Conservation (phyloP, 2,797 vertebrate genomes). For the Tarsius wallacei region DNA sequence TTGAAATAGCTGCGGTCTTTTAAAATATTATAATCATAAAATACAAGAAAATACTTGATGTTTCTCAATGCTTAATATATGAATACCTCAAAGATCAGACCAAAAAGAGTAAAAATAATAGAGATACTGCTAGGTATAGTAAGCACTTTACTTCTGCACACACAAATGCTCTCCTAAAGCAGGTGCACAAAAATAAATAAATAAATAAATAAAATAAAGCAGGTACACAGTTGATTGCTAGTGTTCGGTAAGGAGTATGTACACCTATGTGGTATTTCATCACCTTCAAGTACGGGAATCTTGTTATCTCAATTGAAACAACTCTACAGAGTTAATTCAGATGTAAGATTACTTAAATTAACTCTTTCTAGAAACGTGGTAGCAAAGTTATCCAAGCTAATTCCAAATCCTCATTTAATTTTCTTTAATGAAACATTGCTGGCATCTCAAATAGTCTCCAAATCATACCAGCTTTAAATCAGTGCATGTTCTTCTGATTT, state of each 20-base stretch:
- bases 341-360: slow-evolving; percentile 82
- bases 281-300: slow-evolving; percentile 84
- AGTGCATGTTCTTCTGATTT: slow-evolving; percentile 16
- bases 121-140: slow-evolving; percentile 80
- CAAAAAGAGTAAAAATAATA: slow-evolving; percentile 83
- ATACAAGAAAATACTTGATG: slow-evolving; percentile 53
- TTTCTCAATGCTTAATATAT: slow-evolving; percentile 39
- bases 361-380: slow-evolving; percentile 81
- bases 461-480: not conserved
- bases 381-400: slow-evolving; percentile 76
- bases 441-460: not conserved
- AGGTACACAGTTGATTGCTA: slow-evolving; percentile 78
- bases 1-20: not conserved
- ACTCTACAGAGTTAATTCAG: slow-evolving; percentile 79
- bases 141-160: slow-evolving; percentile 77
- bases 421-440: not conserved
- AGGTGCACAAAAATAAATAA: slow-evolving; percentile 26
- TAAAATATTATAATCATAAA: slow-evolving; percentile 47
- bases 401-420: slow-evolving; percentile 58
- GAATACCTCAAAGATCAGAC: slow-evolving; percentile 74
- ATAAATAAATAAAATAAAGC: slow-evolving; percentile 69
- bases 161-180: slow-evolving; percentile 83
- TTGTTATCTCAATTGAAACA: slow-evolving; percentile 85
- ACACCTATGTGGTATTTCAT: slow-evolving; percentile 43
- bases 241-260: slow-evolving; percentile 81